phyloP scores from a whole-genome alignment of 2,888 invertebrate genomes.

The Agrotis segetum region DNA sequence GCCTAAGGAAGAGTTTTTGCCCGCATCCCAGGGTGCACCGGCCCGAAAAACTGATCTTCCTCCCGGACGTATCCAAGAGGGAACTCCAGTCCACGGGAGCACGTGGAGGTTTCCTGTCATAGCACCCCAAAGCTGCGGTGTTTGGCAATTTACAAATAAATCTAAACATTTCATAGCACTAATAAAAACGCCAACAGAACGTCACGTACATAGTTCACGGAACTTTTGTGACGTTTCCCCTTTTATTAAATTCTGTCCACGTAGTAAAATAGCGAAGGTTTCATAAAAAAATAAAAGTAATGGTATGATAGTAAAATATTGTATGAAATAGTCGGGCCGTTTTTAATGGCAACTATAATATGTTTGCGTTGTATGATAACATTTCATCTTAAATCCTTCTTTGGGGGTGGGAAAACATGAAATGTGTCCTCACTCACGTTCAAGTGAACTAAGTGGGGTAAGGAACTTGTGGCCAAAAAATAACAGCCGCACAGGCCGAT shows the following conservation, averaged over 20 bases:
- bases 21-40: too few relatives aligned
- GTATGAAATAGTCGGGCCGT: constrained; percentile 38
- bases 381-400: constrained; percentile 2
- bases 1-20: too few relatives aligned
- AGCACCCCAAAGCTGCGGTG: too few relatives aligned
- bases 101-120: too few relatives aligned
- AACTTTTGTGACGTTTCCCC: constrained; percentile 52
- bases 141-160: constrained; percentile 13
- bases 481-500: too few relatives aligned
- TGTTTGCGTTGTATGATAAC: constrained; percentile 20
- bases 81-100: too few relatives aligned
- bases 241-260: constrained; percentile 59
- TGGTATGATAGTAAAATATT: constrained; percentile 52
- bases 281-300: constrained; percentile 62
- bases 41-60: too few relatives aligned
- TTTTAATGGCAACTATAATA: constrained; percentile 34
- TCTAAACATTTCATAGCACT: constrained; percentile 38
- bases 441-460: too few relatives aligned
- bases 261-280: constrained; percentile 53
- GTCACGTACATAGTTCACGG: constrained; percentile 57
- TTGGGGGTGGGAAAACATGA: too few relatives aligned
- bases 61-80: too few relatives aligned
- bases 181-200: constrained; percentile 45
- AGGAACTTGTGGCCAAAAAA: too few relatives aligned
- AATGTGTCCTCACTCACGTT: too few relatives aligned